phyloP scores from a whole-genome alignment of 2,888 invertebrate species.

The Keiferia lycopersicella region DNA sequence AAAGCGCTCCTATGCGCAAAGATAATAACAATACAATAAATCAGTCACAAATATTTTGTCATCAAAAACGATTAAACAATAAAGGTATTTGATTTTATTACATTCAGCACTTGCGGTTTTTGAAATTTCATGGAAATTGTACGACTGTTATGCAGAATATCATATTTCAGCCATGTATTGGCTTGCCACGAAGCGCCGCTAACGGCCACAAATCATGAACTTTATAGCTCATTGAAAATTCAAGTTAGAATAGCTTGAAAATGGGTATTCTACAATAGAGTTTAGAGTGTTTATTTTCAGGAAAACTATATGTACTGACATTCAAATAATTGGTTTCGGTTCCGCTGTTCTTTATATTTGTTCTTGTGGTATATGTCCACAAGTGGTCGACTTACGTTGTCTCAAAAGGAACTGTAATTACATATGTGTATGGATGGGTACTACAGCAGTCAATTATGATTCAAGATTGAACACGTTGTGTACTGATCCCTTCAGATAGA shows the following conservation, averaged over 20 bases:
- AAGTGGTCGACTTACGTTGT: no score
- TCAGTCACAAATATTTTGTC: no score
- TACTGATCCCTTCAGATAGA: no score
- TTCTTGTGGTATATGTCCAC: no score
- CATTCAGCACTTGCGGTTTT: neutral
- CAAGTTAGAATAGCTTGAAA: slow-evolving; percentile 7
- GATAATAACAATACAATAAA: no score
- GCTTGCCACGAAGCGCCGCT: neutral
- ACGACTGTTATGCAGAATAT: neutral
- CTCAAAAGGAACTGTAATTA: no score
- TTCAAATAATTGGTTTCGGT: neutral
- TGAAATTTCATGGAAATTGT: neutral
- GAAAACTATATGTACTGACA: neutral
- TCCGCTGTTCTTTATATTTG: neutral
- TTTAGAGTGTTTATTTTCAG: neutral
- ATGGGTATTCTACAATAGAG: slow-evolving; percentile 10
- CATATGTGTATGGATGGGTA: neutral
- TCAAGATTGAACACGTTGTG: neutral
- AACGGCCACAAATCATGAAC: slow-evolving; percentile 12
- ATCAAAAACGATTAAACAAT: neutral
- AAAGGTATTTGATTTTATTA: neutral
- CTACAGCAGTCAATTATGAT: neutral
- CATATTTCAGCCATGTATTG: slow-evolving; percentile 6
- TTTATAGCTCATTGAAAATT: slow-evolving; percentile 19
- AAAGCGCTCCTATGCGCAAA: no score